Evolutionary conservation across 2,888 invertebrate species (phyloP), one percentile per base, ranked within the genome.

Genomic region (Hyposoter didymator): DNA sequence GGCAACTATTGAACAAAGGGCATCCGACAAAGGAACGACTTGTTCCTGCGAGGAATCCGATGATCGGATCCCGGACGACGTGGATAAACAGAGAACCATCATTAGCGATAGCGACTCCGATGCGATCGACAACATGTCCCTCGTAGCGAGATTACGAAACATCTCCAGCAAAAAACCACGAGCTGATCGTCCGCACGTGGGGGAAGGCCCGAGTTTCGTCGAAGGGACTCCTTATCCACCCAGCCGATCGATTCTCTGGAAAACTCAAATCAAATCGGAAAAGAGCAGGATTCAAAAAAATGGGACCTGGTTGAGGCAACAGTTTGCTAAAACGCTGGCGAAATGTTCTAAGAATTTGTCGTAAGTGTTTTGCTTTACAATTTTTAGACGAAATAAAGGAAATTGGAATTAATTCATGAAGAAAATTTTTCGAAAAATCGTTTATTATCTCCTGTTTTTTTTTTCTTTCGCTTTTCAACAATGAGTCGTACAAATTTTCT

Each of bases 191-290:
- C 49, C 45, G 1, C 78, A 70, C 7, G 19, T 10, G 0, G 49
- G 32, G 5, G 81, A 76, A 35, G 84, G 69, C 17, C 62, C 85
- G 8, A 90, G 89, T 79, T 80, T 88, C 35, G 70, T 91, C 35
- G 90, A 91, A 78, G 88, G 85, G 32, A 92, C 92, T 32, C 92
- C 92, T 4, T 90, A 85, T 86, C 90, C 90, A n/a, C 80, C 84
- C 19, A 90, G 88, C 80, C 89, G 89, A 28, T 91, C 91, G 35
- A 82, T 89, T 67, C 55, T 91, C 6, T 84, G 90, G 45, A 90
- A 81, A 87, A 88, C 90, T 22, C 89, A 87, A 32, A 69, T 84
- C 28, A 83, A 35, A 52, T 87, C 89, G 8, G 89, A 80, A n/a
- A 66, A 72, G 5, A 62, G 45, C 12, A 67, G 39, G 7, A 66